These are phyloP conservation scores for Galaxea fascicularis DNA, from an alignment of 92 coral and sea anemone species.

Conservation along the genomic window DNA sequence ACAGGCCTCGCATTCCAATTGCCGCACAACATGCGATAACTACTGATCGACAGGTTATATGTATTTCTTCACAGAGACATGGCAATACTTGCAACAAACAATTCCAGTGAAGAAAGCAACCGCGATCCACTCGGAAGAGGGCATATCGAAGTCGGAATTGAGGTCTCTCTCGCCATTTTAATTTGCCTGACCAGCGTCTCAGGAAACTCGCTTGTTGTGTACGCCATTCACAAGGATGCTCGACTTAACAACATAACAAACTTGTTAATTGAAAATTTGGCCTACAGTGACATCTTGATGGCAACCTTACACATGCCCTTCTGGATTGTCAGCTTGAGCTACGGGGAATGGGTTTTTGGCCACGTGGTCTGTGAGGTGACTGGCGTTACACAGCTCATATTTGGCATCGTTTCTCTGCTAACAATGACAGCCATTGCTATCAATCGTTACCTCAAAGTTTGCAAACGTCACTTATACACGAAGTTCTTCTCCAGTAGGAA, in stretches of 20 bases:
- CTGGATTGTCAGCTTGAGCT: slow-evolving; percentile 72
- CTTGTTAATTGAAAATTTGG: slow-evolving; percentile 76
- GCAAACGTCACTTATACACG: slow-evolving; percentile 49
- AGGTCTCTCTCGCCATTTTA: slow-evolving; percentile 49
- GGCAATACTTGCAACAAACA: not conserved
- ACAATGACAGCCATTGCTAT: slow-evolving; percentile 78
- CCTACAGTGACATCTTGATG: slow-evolving; percentile 80
- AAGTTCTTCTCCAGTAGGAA: slow-evolving; percentile 63
- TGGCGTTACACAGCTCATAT: slow-evolving; percentile 67
- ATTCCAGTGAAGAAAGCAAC: not conserved
- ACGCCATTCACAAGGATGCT: slow-evolving; percentile 61
- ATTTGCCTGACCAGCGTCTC: slow-evolving; percentile 56
- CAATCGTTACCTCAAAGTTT: slow-evolving; percentile 78
- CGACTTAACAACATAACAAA: slow-evolving; percentile 78
- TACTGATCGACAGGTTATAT: not conserved
- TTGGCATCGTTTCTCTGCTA: slow-evolving; percentile 73
- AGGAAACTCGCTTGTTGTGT: slow-evolving; percentile 80
- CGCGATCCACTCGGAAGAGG: slow-evolving; percentile 55
- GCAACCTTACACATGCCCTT: slow-evolving; percentile 82
- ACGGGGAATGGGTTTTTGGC: slow-evolving; percentile 71
- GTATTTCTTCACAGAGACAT: slow-evolving; percentile 9
- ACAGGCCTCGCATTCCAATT: no score
- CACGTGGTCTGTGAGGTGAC: slow-evolving; percentile 53
- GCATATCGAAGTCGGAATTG: slow-evolving; percentile 60
- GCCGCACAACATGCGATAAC: no score